phyloP scores from a whole-genome alignment of 1,140 invertebrate genomes.

The Apis cerana region DNA sequence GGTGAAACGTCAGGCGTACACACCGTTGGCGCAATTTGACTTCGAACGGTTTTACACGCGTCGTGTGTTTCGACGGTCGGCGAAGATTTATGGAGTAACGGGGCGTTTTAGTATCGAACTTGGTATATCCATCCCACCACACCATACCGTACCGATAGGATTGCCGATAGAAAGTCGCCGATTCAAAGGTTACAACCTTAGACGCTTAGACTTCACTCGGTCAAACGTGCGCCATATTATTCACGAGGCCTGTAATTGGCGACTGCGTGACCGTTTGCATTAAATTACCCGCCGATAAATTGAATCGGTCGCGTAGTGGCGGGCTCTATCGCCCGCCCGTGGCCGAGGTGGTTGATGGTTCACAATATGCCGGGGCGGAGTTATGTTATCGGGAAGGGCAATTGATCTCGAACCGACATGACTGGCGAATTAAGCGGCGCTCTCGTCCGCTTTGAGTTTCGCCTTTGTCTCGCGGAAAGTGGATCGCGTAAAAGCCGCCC shows the following conservation, averaged over 20 bases:
- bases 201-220: conserved; percentile 13
- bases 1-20: too few species aligned
- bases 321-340: background rate
- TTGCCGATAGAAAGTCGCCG: conserved; percentile 37
- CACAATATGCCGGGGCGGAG: background rate
- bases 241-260: conserved; percentile 41
- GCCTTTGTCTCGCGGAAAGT: too few species aligned
- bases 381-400: background rate
- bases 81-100: conserved; percentile 37
- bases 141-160: background rate
- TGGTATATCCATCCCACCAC: conserved; percentile 7
- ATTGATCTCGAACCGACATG: conserved; percentile 2
- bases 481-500: too few species aligned
- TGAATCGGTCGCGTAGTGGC: conserved; percentile 18
- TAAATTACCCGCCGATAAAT: conserved; percentile 40
- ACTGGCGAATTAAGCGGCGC: background rate
- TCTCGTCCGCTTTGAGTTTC: background rate
- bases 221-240: conserved; percentile 25
- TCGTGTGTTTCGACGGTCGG: conserved; percentile 27
- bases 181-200: conserved; percentile 39
- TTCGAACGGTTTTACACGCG: conserved; percentile 34
- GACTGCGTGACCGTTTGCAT: conserved; percentile 41
- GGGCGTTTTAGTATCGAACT: conserved; percentile 41
- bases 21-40: conserved; percentile 13
- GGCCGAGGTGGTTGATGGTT: too few species aligned